Conservation (phyloP, 2,888 invertebrate species). For the Lordiphosa andalusiaca region DNA sequence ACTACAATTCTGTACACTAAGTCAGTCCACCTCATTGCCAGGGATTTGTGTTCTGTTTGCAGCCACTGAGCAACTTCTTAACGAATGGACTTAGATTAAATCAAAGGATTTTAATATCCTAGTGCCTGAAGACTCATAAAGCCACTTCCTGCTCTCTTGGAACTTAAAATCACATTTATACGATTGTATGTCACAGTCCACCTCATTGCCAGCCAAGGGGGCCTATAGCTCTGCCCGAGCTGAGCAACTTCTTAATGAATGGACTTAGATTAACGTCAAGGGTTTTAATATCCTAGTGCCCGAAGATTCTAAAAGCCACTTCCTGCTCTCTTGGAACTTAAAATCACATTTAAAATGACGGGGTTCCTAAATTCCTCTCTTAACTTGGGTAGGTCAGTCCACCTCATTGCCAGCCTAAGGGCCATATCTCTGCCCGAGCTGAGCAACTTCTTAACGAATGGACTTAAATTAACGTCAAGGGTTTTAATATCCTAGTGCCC, state of each 20-base stretch:
- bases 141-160: slow-evolving; percentile 25
- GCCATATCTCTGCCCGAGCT: too few relatives aligned
- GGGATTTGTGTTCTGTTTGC: not conserved
- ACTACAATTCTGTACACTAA: slow-evolving; percentile 1
- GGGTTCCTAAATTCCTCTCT: not conserved
- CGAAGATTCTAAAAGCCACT: slow-evolving; percentile 8
- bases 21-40: slow-evolving; percentile 2
- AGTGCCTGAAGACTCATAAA: slow-evolving; percentile 32
- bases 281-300: slow-evolving; percentile 20
- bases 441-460: too few relatives aligned
- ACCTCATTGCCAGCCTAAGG: not conserved
- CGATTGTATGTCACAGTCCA: too few relatives aligned
- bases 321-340: slow-evolving; percentile 26
- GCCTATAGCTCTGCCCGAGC: too few relatives aligned
- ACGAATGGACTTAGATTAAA: slow-evolving; percentile 19
- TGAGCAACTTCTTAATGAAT: too few relatives aligned
- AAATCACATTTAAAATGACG: slow-evolving; percentile 13
- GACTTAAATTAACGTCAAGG: slow-evolving; percentile 40
- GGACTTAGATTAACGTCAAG: slow-evolving; percentile 40
- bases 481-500: slow-evolving; percentile 20
- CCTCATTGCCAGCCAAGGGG: too few relatives aligned
- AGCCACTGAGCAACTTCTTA: slow-evolving; percentile 12
- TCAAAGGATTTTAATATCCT: slow-evolving; percentile 42
- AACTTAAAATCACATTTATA: slow-evolving; percentile 6
- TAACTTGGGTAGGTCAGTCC: not conserved